These are phyloP conservation scores for Caenorhabditis briggsae DNA, from an alignment of 1,140 invertebrate genomes.

Conservation along the genomic window DNA sequence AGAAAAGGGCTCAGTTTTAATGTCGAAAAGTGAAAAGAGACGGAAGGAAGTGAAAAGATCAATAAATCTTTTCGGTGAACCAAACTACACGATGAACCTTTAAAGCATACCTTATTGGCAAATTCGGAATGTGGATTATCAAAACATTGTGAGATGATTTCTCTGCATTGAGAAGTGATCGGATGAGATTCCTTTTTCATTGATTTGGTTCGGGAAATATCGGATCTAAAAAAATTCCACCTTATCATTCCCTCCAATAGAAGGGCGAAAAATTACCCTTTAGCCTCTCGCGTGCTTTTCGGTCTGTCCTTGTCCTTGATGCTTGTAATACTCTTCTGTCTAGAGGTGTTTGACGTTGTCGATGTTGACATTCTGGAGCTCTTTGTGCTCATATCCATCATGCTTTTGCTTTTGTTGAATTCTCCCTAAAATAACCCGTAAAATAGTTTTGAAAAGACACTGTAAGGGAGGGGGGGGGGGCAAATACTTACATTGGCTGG, in stretches of 20 bases:
- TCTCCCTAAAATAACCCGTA: not conserved
- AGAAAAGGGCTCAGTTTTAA: not conserved
- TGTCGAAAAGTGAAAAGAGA: conserved; percentile 35
- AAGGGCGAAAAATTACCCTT: not conserved
- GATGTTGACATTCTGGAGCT: conserved; percentile 51
- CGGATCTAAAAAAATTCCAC: no score
- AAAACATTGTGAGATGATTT: conserved; percentile 74
- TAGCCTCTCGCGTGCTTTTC: conserved; percentile 5
- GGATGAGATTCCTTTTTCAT: conserved; percentile 68
- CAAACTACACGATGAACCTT: not conserved
- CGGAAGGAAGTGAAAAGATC: conserved; percentile 10
- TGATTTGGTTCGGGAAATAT: conserved; percentile 58
- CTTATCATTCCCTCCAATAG: not conserved
- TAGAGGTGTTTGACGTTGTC: conserved; percentile 30
- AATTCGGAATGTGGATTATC: conserved; percentile 75
- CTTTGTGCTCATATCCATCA: conserved; percentile 45
- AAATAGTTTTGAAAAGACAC: not conserved
- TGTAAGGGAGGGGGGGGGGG: not conserved
- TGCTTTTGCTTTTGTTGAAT: conserved; percentile 46
- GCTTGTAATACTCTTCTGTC: conserved; percentile 36
- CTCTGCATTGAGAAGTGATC: conserved; percentile 67
- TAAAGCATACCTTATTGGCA: conserved; percentile 64
- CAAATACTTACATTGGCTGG: not conserved
- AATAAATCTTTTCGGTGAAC: conserved; percentile 8
- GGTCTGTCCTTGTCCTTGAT: conserved; percentile 49